Percentiles rank a stretch among this genome's conserved stretches.
Conservation (phyloP, 2,888 invertebrate species). For the Papilio elwesi region DNA sequence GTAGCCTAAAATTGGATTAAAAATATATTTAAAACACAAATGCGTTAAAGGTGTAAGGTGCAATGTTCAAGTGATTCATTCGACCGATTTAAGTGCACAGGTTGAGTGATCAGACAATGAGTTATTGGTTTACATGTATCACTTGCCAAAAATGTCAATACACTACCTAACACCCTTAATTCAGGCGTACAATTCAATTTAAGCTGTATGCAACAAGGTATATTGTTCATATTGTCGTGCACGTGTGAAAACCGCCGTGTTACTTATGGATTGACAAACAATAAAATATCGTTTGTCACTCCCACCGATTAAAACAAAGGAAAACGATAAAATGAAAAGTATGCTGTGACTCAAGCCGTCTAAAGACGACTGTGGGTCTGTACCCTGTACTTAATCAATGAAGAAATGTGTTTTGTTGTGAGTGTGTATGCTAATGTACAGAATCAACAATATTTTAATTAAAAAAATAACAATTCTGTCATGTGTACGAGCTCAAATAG, state of each 20-base stretch:
- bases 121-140: slow-evolving; percentile 49
- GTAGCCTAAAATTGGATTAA: too few species aligned
- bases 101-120: slow-evolving; percentile 39
- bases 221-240: background rate
- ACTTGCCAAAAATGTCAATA: slow-evolving; percentile 39
- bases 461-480: background rate
- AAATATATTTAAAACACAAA: background rate
- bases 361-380: slow-evolving; percentile 17
- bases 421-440: background rate
- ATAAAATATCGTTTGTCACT: slow-evolving; percentile 38
- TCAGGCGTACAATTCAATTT: background rate
- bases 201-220: accelerated
- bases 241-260: slow-evolving; percentile 16
- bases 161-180: slow-evolving; percentile 27
- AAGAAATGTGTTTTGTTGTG: slow-evolving; percentile 14
- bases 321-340: slow-evolving; percentile 39
- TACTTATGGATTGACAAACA: slow-evolving; percentile 39
- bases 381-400: slow-evolving; percentile 22
- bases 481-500: background rate
- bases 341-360: slow-evolving; percentile 34
- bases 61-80: slow-evolving; percentile 23
- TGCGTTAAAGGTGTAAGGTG: slow-evolving; percentile 1
- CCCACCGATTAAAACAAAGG: slow-evolving; percentile 41
- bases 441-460: too few species aligned
- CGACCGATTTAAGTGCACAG: slow-evolving; percentile 26